Evolutionary conservation across 2,797 vertebrate species (phyloP).

Genomic region (Cynopterus sphinx): DNA sequence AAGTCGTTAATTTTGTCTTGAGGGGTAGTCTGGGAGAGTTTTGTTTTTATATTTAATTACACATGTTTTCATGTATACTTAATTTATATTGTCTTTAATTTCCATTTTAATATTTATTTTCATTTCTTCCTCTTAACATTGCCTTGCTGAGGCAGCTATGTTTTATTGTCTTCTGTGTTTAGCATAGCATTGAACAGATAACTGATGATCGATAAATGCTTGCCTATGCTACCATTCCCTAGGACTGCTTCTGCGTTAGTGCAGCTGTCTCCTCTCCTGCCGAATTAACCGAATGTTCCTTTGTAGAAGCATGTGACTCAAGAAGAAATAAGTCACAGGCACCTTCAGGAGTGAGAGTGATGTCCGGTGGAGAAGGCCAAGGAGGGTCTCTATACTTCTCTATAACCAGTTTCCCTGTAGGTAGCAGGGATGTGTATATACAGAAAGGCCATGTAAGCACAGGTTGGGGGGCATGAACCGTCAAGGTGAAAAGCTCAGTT

Average conservation of each 20-base stretch:
- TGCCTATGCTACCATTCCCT: neutral
- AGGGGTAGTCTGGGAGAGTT: neutral
- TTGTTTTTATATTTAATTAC: constrained; percentile 1
- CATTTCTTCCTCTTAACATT: neutral
- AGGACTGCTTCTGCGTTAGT: neutral
- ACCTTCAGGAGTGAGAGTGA: neutral
- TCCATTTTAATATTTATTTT: constrained; percentile 14
- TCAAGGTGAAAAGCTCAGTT: neutral
- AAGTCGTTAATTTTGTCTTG: constrained; percentile 17
- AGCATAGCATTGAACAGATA: neutral
- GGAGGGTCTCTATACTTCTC: too few species aligned
- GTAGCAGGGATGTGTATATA: neutral
- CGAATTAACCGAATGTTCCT: neutral
- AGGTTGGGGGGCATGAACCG: neutral
- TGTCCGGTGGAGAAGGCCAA: neutral
- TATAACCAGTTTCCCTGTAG: neutral
- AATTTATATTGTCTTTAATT: neutral
- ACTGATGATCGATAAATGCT: neutral
- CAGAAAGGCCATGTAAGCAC: neutral
- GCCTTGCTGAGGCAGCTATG: neutral
- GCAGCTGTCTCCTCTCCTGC: neutral
- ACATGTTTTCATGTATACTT: neutral
- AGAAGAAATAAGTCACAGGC: neutral
- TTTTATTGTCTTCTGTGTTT: neutral
- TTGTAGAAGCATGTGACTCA: neutral